These are phyloP conservation scores for Phrixothrix hirtus DNA, from an alignment of 2,888 invertebrate species.

Conservation along the genomic window DNA sequence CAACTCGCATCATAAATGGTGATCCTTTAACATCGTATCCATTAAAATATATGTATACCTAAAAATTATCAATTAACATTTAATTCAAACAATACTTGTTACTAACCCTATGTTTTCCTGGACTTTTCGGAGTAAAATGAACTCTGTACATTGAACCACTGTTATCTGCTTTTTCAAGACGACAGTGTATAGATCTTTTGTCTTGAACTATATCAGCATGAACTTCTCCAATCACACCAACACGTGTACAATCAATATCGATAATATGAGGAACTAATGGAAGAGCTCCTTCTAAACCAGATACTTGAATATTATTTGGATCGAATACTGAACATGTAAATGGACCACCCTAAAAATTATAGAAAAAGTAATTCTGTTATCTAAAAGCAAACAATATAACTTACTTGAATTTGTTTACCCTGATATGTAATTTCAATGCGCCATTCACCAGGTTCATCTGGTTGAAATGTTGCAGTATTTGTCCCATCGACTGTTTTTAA, in stretches of 20 bases:
- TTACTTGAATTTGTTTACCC: slow-evolving; percentile 85
- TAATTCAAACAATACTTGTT: neutral
- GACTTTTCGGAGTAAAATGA: slow-evolving; percentile 78
- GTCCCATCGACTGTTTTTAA: slow-evolving; percentile 86
- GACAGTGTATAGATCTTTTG: slow-evolving; percentile 80
- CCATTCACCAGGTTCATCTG: slow-evolving; percentile 97
- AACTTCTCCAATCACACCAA: slow-evolving; percentile 84
- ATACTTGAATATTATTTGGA: slow-evolving; percentile 84
- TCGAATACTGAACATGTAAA: slow-evolving; percentile 96
- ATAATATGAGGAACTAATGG: slow-evolving; percentile 88
- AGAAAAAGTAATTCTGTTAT: neutral
- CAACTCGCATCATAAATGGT: slow-evolving; percentile 85
- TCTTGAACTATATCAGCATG: slow-evolving; percentile 90
- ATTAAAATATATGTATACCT: slow-evolving; percentile 92
- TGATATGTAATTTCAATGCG: slow-evolving; percentile 94
- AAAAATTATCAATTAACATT: too few relatives aligned
- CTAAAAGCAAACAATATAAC: slow-evolving; percentile 2
- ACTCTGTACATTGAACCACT: slow-evolving; percentile 70
- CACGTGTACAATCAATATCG: slow-evolving; percentile 69
- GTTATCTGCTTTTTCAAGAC: slow-evolving; percentile 76
- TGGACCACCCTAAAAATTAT: slow-evolving; percentile 77
- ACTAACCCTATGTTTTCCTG: slow-evolving; percentile 75
- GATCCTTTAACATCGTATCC: slow-evolving; percentile 84
- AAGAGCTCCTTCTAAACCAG: slow-evolving; percentile 79
- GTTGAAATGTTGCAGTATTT: slow-evolving; percentile 95